A percentile compares a stretch with the other conserved stretches of the same genome.
phyloP scores from a whole-genome alignment of 2,113 vertebrate species.

The Nothobranchius furzeri region DNA sequence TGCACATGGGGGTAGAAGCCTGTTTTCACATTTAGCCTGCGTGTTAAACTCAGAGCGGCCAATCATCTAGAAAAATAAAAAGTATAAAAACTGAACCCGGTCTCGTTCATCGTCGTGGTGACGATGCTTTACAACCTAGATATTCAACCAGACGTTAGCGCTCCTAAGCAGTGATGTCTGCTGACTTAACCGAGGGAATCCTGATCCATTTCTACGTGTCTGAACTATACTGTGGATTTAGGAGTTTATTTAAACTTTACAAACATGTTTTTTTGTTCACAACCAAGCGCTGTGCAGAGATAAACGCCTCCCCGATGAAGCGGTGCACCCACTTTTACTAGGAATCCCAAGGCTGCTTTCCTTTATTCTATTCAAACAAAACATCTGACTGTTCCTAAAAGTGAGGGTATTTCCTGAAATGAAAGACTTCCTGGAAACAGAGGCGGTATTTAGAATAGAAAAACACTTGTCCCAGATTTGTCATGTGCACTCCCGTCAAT shows the following conservation, averaged over 20 bases:
- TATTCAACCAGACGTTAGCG: not conserved
- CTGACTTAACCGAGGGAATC: not conserved
- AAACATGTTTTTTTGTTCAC: not conserved
- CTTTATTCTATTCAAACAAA: not conserved
- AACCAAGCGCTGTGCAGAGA: too few species aligned
- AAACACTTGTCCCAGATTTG: too few species aligned
- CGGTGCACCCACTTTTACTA: not conserved
- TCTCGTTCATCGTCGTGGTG: not conserved
- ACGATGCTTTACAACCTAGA: not conserved
- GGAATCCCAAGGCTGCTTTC: not conserved
- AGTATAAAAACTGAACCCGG: too few species aligned
- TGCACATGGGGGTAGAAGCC: too few species aligned
- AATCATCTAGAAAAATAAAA: too few species aligned
- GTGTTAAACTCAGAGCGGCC: too few species aligned
- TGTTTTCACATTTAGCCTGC: too few species aligned
- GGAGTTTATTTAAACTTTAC: too few species aligned
- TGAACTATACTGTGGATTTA: not conserved
- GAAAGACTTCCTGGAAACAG: not conserved
- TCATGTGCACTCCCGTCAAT: too few species aligned
- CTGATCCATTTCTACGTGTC: not conserved
- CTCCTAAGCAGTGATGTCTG: not conserved
- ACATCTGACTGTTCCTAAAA: not conserved
- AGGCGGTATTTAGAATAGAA: not conserved
- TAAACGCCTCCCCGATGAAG: not conserved
- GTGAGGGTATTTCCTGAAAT: not conserved